Evolutionary conservation across 2,888 invertebrate genomes (phyloP), one percentile per base, ranked within the genome.

Genomic region (Drosophila histrio): DNA sequence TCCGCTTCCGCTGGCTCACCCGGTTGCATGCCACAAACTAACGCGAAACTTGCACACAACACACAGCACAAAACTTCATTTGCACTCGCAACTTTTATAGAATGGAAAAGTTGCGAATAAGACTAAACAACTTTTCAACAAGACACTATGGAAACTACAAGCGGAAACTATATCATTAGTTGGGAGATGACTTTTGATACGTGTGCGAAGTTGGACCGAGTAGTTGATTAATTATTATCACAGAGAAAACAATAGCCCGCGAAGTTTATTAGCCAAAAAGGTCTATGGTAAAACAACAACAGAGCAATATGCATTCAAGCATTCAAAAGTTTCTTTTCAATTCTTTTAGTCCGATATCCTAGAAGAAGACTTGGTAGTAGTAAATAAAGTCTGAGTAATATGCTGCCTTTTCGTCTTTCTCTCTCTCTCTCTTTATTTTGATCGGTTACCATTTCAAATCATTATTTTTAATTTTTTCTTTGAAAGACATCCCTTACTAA

Each of bases 21-120:
- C 36, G 60, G 32, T 44, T 46, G 49, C 49, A 44, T 53, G 43
- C 34, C 53, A 41, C 47, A 67, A 67, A 70, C 74, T 56, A 53
- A 46, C 58, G 38, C 49, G 21, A 43, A 56, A 47, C 47, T 36
- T 57, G 8, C 15, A 36, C 43, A 43, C 54, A 63, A 52, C 58
- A 63, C 64, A 52, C 49, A 49, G 49, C 13, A 6, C 24, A n/a
- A 43, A 72, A 64, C 64, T 32, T 71, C 57, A 38, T 47, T 53
- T 21, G 39, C 58, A 59, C 24, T 58, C 38, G 47, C 52, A 57
- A 72, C 24, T 68, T 34, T 15, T 49, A 15, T 38, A 49, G 32
- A 52, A 53, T 26, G 41, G 54, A 30, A 69, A 72, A 47, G 30
- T 61, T 61, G 41, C 56, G 38, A 62, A 39, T 30, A 30, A 52